Percentiles rank a stretch among this genome's conserved stretches.
phyloP scores from a whole-genome alignment of 2,113 vertebrate genomes.

The Sorex fumeus region DNA sequence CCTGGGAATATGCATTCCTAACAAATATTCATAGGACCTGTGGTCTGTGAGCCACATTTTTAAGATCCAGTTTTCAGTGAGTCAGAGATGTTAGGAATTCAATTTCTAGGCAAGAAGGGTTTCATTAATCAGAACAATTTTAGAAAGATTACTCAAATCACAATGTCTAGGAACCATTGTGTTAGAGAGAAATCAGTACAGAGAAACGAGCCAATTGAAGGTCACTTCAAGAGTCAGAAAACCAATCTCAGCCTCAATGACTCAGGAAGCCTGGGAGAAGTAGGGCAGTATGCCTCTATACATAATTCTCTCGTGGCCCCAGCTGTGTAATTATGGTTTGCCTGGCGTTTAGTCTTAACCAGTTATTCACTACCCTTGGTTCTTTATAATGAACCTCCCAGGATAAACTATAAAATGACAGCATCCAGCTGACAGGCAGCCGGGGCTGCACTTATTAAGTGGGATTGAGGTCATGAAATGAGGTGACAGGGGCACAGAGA shows the following conservation, averaged over 20 bases:
- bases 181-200: conserved; percentile 3
- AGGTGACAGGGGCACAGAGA: conserved; percentile 61
- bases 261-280: neutral
- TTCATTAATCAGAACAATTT: conserved; percentile 24
- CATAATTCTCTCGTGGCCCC: conserved; percentile 48
- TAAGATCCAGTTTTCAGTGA: neutral
- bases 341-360: conserved; percentile 61
- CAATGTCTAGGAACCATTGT: neutral
- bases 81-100: conserved; percentile 4
- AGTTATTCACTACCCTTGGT: conserved; percentile 48
- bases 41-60: neutral
- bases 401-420: conserved; percentile 74
- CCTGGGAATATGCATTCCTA: conserved; percentile 24
- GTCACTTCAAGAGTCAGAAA: neutral
- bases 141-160: conserved; percentile 13
- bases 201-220: conserved; percentile 16
- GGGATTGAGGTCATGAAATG: conserved; percentile 70
- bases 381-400: conserved; percentile 68
- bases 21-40: neutral
- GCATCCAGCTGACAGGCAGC: conserved; percentile 57
- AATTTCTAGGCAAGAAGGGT: conserved; percentile 7
- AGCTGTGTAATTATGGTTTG: conserved; percentile 71
- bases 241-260: neutral
- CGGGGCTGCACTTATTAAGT: conserved; percentile 64
- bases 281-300: neutral